A percentile compares a stretch with the other conserved stretches of the same genome.
Conservation (phyloP, 2,113 vertebrate species). For the Amazona guildingii region DNA sequence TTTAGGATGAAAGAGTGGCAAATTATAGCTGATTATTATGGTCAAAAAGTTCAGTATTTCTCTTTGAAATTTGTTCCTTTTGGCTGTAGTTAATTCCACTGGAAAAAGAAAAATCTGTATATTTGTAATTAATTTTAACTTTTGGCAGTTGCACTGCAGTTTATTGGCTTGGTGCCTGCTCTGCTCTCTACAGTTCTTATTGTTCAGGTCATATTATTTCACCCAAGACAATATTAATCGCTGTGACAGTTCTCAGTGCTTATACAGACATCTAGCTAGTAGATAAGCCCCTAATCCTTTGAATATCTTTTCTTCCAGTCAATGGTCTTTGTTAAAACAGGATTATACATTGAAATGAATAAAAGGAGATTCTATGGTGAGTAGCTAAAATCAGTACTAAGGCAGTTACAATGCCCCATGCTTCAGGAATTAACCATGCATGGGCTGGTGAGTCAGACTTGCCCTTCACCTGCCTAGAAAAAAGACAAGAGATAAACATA, state of each 20-base stretch:
- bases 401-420: background rate
- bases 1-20: background rate
- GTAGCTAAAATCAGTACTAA: background rate
- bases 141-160: slow-evolving; percentile 12
- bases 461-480: background rate
- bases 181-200: slow-evolving; percentile 11
- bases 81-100: background rate
- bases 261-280: background rate
- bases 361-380: background rate
- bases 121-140: slow-evolving; percentile 41
- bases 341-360: background rate
- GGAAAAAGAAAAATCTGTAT: background rate
- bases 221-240: slow-evolving; percentile 29
- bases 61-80: slow-evolving; percentile 37
- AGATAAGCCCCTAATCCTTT: background rate
- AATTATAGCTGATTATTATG: background rate
- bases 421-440: background rate
- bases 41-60: background rate
- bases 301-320: background rate
- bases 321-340: background rate
- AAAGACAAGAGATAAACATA: background rate
- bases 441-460: background rate
- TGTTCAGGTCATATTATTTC: slow-evolving; percentile 27
- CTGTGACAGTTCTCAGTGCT: slow-evolving; percentile 27
- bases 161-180: background rate